phyloP scores from a whole-genome alignment of 2,888 invertebrate genomes.

The Tachystola acroxantha region DNA sequence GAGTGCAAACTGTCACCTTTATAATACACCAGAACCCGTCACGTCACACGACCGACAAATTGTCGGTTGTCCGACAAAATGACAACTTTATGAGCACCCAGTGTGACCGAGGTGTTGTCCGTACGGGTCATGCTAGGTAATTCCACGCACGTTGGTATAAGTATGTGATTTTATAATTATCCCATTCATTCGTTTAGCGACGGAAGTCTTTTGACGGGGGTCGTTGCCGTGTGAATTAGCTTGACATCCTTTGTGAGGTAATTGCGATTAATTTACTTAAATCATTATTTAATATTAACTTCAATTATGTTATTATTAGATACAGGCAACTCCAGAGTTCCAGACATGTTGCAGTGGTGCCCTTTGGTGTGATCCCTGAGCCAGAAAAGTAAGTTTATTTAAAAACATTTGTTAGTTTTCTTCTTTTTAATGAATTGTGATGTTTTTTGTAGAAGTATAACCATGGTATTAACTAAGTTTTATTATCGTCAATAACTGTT shows the following conservation, averaged over 20 bases:
- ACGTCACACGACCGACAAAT: constrained; percentile 15
- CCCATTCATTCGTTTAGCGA: constrained; percentile 26
- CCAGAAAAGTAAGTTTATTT: no score
- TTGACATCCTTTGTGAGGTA: neutral
- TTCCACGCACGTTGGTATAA: constrained; percentile 16
- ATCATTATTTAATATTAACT: no score
- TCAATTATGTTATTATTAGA: no score
- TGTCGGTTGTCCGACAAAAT: constrained; percentile 19
- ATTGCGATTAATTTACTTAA: no score
- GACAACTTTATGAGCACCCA: constrained; percentile 21
- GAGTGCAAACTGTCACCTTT: neutral
- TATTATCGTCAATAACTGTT: no score
- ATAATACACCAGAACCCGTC: neutral
- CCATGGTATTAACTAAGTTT: no score
- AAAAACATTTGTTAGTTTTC: no score
- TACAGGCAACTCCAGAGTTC: no score
- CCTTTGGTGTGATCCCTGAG: no score
- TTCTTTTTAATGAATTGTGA: no score
- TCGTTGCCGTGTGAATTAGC: constrained; percentile 4
- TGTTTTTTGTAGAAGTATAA: no score
- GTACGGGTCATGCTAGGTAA: constrained; percentile 17
- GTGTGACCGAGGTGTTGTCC: constrained; percentile 36
- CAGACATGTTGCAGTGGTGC: no score
- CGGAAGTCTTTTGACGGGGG: constrained; percentile 22
- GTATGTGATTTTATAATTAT: constrained; percentile 35